Percentiles rank a stretch among this genome's conserved stretches.
Evolutionary conservation across 2,888 invertebrate genomes (phyloP).

Genomic region (Drosophila silvestris): DNA sequence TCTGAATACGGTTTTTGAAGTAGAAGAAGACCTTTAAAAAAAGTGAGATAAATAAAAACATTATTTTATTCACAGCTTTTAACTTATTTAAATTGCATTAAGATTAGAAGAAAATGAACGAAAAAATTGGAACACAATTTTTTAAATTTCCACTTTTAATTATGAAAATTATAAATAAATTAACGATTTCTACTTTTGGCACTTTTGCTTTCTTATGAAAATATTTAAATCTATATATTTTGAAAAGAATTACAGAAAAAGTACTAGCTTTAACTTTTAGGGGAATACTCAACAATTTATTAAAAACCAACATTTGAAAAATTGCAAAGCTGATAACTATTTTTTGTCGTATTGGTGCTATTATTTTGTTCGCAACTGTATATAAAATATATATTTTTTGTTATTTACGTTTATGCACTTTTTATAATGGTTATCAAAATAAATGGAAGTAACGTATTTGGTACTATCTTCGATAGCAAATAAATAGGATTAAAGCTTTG

Average conservation of each 20-base stretch:
- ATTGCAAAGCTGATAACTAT: fast-evolving
- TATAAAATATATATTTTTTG: constrained; percentile 64
- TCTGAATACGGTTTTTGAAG: background rate
- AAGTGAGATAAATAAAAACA: background rate
- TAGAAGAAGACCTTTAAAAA: background rate
- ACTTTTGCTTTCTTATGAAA: background rate
- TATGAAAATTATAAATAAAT: background rate
- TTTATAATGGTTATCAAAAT: constrained; percentile 72
- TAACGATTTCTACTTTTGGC: background rate
- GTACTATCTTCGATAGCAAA: constrained; percentile 48
- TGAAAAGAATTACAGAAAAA: background rate
- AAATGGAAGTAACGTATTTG: constrained; percentile 63
- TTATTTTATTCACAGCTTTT: background rate
- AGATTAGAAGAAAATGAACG: fast-evolving
- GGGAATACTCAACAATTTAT: background rate
- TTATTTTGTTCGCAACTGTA: background rate
- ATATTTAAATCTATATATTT: too few species aligned
- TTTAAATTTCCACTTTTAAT: background rate
- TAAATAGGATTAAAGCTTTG: constrained; percentile 72
- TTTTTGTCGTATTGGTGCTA: background rate
- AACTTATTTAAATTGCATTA: background rate
- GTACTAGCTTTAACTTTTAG: background rate
- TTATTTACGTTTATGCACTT: constrained; percentile 65
- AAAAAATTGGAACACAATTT: fast-evolving
- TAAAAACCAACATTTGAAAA: background rate